phyloP scores from a whole-genome alignment of 2,797 vertebrate genomes.

The Ambastaia sidthimunki region DNA sequence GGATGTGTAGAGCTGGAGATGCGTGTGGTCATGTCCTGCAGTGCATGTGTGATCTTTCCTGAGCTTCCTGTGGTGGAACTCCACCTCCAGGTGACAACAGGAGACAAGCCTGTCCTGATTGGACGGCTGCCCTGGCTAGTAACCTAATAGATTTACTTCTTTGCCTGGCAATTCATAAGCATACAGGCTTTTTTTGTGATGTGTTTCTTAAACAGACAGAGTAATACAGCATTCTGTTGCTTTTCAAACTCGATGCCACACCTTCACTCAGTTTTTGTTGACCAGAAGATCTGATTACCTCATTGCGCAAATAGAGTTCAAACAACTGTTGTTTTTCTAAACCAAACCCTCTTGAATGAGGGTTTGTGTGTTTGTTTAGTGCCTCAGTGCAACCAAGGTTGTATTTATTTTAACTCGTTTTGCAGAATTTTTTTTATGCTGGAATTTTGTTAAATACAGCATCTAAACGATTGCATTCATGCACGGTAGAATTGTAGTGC shows the following conservation, averaged over 20 bases:
- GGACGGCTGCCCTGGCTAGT: background rate
- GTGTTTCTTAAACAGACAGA: background rate
- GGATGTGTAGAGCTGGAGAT: slow-evolving; percentile 12
- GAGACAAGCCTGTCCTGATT: background rate
- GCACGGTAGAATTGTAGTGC: background rate
- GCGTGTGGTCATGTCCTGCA: background rate
- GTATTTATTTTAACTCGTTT: slow-evolving; percentile 18
- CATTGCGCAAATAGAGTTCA: slow-evolving; percentile 32
- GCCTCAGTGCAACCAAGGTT: background rate
- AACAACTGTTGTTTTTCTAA: slow-evolving; percentile 1
- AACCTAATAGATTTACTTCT: background rate
- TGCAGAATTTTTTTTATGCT: background rate
- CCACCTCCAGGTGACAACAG: background rate
- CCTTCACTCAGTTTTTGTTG: background rate
- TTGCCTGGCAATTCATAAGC: background rate
- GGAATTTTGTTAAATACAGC: background rate
- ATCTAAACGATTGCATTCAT: background rate
- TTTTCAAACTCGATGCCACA: background rate
- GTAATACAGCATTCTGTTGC: background rate
- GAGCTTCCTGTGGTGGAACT: background rate
- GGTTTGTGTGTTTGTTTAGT: background rate
- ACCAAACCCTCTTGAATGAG: background rate
- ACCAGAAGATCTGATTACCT: slow-evolving; percentile 4
- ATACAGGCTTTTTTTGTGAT: background rate
- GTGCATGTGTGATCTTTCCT: background rate